A percentile compares a stretch with the other conserved stretches of the same genome.
Evolutionary conservation across 2,888 invertebrate genomes (phyloP).

Genomic region (Scrobipalpa costella): DNA sequence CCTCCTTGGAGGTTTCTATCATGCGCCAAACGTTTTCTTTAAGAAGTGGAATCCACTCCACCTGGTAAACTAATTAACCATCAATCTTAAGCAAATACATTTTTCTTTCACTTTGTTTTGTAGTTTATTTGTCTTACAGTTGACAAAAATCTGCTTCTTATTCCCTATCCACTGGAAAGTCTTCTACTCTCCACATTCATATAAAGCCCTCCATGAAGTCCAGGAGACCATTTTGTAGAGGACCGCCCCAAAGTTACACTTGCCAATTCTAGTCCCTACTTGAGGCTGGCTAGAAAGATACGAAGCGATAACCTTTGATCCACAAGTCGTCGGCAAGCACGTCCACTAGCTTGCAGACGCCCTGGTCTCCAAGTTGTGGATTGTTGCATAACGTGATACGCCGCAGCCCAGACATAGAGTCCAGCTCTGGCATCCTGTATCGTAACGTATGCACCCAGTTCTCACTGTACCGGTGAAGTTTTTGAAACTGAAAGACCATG

Average conservation of each 20-base stretch:
- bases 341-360: constrained; percentile 82
- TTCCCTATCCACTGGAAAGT: no score
- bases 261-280: neutral
- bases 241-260: neutral
- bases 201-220: no score
- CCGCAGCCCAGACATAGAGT: constrained; percentile 86
- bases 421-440: constrained; percentile 87
- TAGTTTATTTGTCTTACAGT: no score
- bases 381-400: constrained; percentile 86
- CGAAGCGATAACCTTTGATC: constrained; percentile 82
- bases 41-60: no score
- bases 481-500: constrained; percentile 77
- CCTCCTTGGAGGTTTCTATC: no score
- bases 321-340: constrained; percentile 89
- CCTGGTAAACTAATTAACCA: no score
- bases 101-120: no score
- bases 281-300: neutral
- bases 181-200: no score
- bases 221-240: no score
- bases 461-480: constrained; percentile 87
- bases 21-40: no score
- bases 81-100: no score
- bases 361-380: constrained; percentile 84
- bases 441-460: constrained; percentile 91
- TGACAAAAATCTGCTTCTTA: no score